Base-by-base conservation (phyloP, 1,140 invertebrate species). In the Ceratosolen fusciceps region DNA sequence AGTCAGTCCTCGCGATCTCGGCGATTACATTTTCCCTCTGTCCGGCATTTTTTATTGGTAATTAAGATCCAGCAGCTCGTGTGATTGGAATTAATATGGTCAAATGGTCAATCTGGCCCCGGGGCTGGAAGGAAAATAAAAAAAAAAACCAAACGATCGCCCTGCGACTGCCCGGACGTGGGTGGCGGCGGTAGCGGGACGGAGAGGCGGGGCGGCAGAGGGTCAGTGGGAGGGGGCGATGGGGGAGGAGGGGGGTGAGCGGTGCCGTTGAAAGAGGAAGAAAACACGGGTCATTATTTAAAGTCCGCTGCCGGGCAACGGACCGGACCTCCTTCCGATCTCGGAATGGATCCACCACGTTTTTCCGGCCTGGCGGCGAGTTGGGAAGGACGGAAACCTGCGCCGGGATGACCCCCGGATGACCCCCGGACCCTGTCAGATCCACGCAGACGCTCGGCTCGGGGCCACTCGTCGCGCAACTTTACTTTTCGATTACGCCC, bases 21-120 rank as follows among this genome's bases (percentile, higher is more conserved):
- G 9, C 77, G 77, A 79, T 79, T 71, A 78, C 76, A 31, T 72
- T 72, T 77, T 37, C 19, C 49, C 26, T 43, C 39, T 67, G 31
- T 34, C 82, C 80, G 82, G 84, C 79, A 87, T 87, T 90, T n/a
- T 88, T 90, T 88, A 90, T 89, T 86, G 86, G 85, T 89, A 90
- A 90, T 90, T 90, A 90, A 90, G 89, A 89, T 83, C 86, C 86
- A 89, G 83, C 83, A 83, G 84, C 74, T 84, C 86, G 86, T 87
- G 85, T 88, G 87, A 90, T 90, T 88, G 86, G 86, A 89, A 89
- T 89, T 90, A 89, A 90, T 80, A 76, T 89, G 88, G 87, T 88
- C 87, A 89, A 88, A 87, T 84, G 87, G 87, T 87, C 87, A 86
- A 87, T 88, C 83, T 83, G 84, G 79, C 84, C 83, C 80, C 79